phyloP scores from a whole-genome alignment of 2,888 invertebrate genomes.

The Stenoptilia bipunctidactyla region DNA sequence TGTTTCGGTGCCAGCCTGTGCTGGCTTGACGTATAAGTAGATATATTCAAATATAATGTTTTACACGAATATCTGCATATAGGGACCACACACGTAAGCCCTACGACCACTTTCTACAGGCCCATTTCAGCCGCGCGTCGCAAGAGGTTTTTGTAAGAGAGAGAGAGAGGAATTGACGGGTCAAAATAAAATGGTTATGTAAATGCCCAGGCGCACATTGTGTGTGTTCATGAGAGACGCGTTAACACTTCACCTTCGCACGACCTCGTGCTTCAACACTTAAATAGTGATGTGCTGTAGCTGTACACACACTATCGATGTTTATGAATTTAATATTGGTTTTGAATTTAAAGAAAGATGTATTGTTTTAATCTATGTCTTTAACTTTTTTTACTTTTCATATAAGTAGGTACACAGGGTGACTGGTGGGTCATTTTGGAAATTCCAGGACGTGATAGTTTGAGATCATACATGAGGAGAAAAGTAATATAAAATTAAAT shows the following conservation, averaged over 20 bases:
- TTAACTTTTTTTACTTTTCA: too few species aligned
- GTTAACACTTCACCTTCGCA: slow-evolving; percentile 63
- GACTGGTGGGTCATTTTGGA: too few species aligned
- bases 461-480: too few species aligned
- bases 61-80: neutral
- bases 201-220: slow-evolving; percentile 13
- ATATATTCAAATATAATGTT: neutral
- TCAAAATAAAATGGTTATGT: slow-evolving; percentile 12
- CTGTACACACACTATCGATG: too few species aligned
- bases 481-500: too few species aligned
- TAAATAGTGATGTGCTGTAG: too few species aligned
- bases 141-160: neutral
- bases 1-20: slow-evolving; percentile 25
- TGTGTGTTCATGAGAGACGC: slow-evolving; percentile 44
- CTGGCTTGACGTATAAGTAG: slow-evolving; percentile 6
- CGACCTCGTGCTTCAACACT: slow-evolving; percentile 63
- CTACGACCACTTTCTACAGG: neutral
- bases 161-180: neutral
- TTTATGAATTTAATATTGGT: too few species aligned
- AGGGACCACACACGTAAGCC: neutral
- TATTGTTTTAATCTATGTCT: too few species aligned
- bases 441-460: too few species aligned
- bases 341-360: too few species aligned
- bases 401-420: too few species aligned
- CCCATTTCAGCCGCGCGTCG: neutral